Evolutionary conservation across 2,113 vertebrate genomes (phyloP), one percentile per base, ranked within the genome.

Genomic region (Misgurnus mizolepis): DNA sequence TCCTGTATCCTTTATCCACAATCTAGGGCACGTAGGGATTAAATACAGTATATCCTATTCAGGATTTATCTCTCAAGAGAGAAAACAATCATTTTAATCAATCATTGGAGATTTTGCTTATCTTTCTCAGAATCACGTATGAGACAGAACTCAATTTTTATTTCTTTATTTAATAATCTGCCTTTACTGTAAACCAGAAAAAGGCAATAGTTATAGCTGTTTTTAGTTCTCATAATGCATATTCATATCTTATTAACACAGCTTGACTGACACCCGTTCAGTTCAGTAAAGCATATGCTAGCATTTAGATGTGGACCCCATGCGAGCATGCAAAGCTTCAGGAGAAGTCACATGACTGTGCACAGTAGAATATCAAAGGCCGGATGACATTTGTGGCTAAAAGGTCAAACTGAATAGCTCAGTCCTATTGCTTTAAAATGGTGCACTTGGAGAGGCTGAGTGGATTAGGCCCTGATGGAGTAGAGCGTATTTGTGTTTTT

Each of bases 371-470:
- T 76, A 70, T 80, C 45, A 78, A 84, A 78, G 60, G 45, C 17
- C 41, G 56, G 12, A 34, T 77, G 81, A 79, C 78, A 84, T 85
- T 80, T 85, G 76, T 67, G 49, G 64, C 62, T 47, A 58, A 80
- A 86, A 86, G 85, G 85, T 86, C 83, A 81, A 10, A 17, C 10
- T 67, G 40, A 82, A 79, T 76, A 11, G 66, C 71, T 45, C 61
- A 41, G 40, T 12, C 65, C 41, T 15, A 73, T 22, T 68, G 18
- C 10, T 75, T 27, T 34, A 47, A n/a, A 53, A 41, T 40, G 11
- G 22, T 76, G 61, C 39, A 34, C 40, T 74, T 61, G 56, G 55
- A 74, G 55, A 18, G 7, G 11, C 18, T 74, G 55, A 45, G 56
- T 27, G 56, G 71, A 74, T 61, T 61, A 10, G 40, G 17, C 9